Evolutionary conservation across 92 coral and sea anemone genomes (phyloP), one percentile per base, ranked within the genome.

Genomic region (Parazoanthus darwini): DNA sequence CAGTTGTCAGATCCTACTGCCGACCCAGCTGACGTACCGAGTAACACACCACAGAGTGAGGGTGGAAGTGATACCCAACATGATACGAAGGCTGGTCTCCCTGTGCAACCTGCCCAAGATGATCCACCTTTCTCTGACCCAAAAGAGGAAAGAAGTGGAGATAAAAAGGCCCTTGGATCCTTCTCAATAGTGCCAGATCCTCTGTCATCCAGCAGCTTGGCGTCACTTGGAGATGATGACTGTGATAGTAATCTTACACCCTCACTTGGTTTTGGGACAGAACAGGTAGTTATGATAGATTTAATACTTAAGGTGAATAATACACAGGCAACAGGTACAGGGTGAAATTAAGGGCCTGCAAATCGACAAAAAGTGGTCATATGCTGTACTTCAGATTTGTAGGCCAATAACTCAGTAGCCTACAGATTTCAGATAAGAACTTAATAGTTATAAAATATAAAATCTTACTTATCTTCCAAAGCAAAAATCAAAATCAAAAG

Each of bases 101-200:
- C 67, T 25, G 66, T 20, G 36, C 23, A 38, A 44, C 8, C 8
- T 25, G 11, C 25, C 48, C 16, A 16, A 38, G 77, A 25, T n/a
- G 44, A 71, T 16, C 76, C n/a, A 42, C 54, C 22, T 65, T 63
- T 67, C 11, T 20, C 29, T 13, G 44, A 74, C 23, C 25, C 29
- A 39, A 76, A 22, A 2, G 35, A 76, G 51, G 58, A 51, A 50
- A 26, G 22, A n/a, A 50, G 3, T 25, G 36, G 8, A 86, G 50
- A 65, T 43, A 66, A 38, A 14, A 79, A 25, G 63, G 23, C 46
- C 15, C 22, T 29, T 18, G 63, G 73, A 59, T 48, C 25, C 15
- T 86, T 73, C 66, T 83, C 91, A 15, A 10, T 87, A 26, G 87
- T 94, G 22, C 93, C 96, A 70, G 96, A 94, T 8, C 94, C 96